Evolutionary conservation across 2,888 invertebrate species (phyloP).

Genomic region (Eurytoma adleriae): DNA sequence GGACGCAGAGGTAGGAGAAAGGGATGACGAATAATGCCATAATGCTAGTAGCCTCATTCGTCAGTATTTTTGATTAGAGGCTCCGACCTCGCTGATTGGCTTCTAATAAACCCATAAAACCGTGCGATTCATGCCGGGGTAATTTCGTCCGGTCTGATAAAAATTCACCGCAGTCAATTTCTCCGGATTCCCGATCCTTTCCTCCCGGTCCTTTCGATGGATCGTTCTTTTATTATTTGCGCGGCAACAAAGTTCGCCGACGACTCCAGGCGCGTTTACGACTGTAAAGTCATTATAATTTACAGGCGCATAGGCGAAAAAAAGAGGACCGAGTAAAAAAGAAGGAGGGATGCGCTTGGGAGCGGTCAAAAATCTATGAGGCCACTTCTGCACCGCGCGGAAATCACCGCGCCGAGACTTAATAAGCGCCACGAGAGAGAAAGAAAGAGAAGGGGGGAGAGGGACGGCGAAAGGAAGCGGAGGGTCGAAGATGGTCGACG

Average conservation of each 20-base stretch:
- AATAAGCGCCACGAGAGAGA: constrained; percentile 71
- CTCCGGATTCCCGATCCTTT: constrained; percentile 41
- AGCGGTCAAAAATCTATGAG: constrained; percentile 49
- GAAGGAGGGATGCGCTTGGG: constrained; percentile 34
- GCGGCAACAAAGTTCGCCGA: constrained; percentile 40
- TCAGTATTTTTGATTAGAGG: constrained; percentile 75
- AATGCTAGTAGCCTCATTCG: constrained; percentile 66
- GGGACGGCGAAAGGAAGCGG: constrained; percentile 8
- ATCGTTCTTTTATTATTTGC: constrained; percentile 49
- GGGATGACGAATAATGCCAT: constrained; percentile 68
- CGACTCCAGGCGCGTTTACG: background rate
- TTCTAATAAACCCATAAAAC: constrained; percentile 72
- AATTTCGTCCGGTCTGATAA: constrained; percentile 55
- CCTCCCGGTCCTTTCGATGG: constrained; percentile 38
- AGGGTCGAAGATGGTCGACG: constrained; percentile 69
- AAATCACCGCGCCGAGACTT: constrained; percentile 74
- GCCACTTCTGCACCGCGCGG: constrained; percentile 60
- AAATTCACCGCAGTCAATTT: constrained; percentile 54
- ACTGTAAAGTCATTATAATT: constrained; percentile 56
- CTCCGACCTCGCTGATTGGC: constrained; percentile 71
- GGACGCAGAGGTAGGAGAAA: constrained; percentile 55
- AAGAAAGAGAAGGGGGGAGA: constrained; percentile 50
- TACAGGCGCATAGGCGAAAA: constrained; percentile 46
- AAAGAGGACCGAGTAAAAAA: constrained; percentile 33
- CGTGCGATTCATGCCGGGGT: constrained; percentile 41